phyloP scores from a whole-genome alignment of 1,140 invertebrate species.

The Leptestheria dahalacensis region DNA sequence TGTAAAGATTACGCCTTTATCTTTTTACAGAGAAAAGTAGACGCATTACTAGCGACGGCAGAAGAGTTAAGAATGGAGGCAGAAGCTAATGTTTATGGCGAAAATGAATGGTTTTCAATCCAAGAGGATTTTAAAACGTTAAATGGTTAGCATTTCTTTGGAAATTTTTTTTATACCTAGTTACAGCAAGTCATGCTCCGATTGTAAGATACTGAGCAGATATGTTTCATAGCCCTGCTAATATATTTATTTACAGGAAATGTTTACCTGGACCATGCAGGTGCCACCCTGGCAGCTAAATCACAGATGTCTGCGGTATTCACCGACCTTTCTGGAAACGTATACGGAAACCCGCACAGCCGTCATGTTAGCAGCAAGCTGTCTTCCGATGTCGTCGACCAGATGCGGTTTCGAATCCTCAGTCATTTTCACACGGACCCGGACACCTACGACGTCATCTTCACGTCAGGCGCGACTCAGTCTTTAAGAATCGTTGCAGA shows the following conservation, averaged over 20 bases:
- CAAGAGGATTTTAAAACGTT: too few relatives aligned
- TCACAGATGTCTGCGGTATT: conserved; percentile 50
- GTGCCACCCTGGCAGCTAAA: conserved; percentile 64
- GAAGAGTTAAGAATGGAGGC: too few relatives aligned
- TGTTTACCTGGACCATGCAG: conserved; percentile 81
- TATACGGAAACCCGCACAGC: conserved; percentile 82
- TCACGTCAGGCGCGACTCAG: conserved; percentile 76
- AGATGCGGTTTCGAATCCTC: conserved; percentile 54
- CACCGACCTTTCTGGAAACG: conserved; percentile 44
- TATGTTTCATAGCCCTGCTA: too few relatives aligned
- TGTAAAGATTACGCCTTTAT: too few relatives aligned
- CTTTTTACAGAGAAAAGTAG: too few relatives aligned
- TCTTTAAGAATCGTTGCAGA: conserved; percentile 71
- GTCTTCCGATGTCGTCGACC: conserved; percentile 63
- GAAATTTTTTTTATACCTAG: too few relatives aligned
- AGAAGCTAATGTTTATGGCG: too few relatives aligned
- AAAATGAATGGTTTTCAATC: too few relatives aligned
- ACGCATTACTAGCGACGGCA: too few relatives aligned
- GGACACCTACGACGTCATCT: conserved; percentile 72
- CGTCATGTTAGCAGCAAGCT: conserved; percentile 46
- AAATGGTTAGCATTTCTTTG: too few relatives aligned
- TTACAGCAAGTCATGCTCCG: too few relatives aligned
- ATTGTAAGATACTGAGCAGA: too few relatives aligned
- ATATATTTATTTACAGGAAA: conserved; percentile 35
- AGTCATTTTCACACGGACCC: conserved; percentile 65